A percentile compares a stretch with the other conserved stretches of the same genome.
phyloP scores from a whole-genome alignment of 2,888 invertebrate genomes.

The Caenorhabditis uteleia region DNA sequence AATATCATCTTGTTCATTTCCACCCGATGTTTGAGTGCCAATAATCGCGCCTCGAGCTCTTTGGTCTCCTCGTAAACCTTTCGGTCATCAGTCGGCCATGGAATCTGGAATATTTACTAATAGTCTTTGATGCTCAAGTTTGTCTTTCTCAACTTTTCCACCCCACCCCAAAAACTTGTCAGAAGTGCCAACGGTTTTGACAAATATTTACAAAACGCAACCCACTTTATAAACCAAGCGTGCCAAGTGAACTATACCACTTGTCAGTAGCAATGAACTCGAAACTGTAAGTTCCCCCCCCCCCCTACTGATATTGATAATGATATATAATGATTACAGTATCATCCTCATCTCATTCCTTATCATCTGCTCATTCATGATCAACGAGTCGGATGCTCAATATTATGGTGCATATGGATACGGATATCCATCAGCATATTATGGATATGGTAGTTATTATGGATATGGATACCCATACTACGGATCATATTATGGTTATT shows the following conservation, averaged over 20 bases:
- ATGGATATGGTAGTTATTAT: slow-evolving; percentile 19
- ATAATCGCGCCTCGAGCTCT: slow-evolving; percentile 34
- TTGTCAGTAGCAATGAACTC: slow-evolving; percentile 32
- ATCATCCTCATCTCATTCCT: slow-evolving; percentile 35
- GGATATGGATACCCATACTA: slow-evolving; percentile 35
- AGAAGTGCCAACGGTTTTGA: too few relatives aligned
- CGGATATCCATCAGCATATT: slow-evolving; percentile 23
- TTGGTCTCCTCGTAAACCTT: slow-evolving; percentile 30
- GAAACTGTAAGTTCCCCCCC: slow-evolving; percentile 31
- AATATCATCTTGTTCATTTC: slow-evolving; percentile 28
- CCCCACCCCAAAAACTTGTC: too few relatives aligned
- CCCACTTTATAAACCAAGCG: too few relatives aligned
- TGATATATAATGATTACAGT: too few relatives aligned
- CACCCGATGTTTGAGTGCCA: slow-evolving; percentile 26
- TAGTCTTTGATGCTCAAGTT: slow-evolving; percentile 33
- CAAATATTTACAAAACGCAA: too few relatives aligned
- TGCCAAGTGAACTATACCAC: too few relatives aligned
- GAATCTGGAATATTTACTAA: slow-evolving; percentile 13
- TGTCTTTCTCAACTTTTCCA: too few relatives aligned
- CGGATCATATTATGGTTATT: slow-evolving; percentile 35
- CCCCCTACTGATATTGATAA: not conserved
- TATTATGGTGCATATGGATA: slow-evolving; percentile 17
- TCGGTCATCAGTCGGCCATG: slow-evolving; percentile 29
- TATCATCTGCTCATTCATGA: slow-evolving; percentile 27
- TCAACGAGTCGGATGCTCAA: slow-evolving; percentile 36